Percentiles rank a stretch among this genome's conserved stretches.
Conservation (phyloP, 2,888 invertebrate species). For the Aphidius colemani region DNA sequence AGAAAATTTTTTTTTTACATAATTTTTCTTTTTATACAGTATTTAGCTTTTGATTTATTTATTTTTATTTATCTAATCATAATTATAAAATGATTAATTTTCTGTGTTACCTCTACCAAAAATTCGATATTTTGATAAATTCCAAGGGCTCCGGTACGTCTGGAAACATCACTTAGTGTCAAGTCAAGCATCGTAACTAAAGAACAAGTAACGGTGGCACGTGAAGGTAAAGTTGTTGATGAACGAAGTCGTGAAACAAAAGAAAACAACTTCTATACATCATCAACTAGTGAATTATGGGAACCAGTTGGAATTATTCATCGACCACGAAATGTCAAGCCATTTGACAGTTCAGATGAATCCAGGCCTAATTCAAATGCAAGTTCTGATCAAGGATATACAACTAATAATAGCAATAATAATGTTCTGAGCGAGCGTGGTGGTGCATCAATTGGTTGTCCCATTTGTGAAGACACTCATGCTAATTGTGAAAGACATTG, state of each 20-base stretch:
- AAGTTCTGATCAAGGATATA: conserved; percentile 58
- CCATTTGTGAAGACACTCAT: no score
- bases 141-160: conserved; percentile 68
- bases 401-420: conserved; percentile 53
- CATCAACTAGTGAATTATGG: conserved; percentile 71
- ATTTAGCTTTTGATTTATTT: neutral
- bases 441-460: no score
- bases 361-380: conserved; percentile 57
- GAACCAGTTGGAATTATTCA: conserved; percentile 63
- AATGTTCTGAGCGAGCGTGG: conserved; percentile 46
- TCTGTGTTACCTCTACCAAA: neutral
- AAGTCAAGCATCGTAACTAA: conserved; percentile 73
- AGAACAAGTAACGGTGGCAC: conserved; percentile 72
- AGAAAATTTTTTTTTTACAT: conserved; percentile 14
- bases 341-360: conserved; percentile 57
- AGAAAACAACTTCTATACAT: conserved; percentile 73
- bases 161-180: conserved; percentile 74
- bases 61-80: neutral
- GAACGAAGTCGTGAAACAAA: conserved; percentile 73
- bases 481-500: no score
- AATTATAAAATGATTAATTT: neutral
- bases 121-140: neutral
- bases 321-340: conserved; percentile 51
- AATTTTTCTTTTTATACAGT: neutral
- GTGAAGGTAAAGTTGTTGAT: conserved; percentile 72